phyloP scores from a whole-genome alignment of 2,888 invertebrate species.

The Tetranychus truncatus region DNA sequence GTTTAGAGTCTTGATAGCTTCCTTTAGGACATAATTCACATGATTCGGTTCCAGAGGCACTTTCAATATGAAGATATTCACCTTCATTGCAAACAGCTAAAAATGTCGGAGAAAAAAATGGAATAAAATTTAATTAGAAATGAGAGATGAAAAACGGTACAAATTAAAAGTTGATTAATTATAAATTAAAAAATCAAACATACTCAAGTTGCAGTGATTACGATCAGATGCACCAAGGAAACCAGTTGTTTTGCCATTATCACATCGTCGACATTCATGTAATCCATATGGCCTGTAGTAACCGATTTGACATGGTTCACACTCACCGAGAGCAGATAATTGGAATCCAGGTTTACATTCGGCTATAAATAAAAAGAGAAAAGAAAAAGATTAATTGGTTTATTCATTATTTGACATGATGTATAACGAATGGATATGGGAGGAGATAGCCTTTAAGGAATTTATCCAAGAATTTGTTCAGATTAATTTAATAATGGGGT shows the following conservation, averaged over 20 bases:
- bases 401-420: neutral
- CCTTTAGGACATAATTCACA: constrained; percentile 74
- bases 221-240: constrained; percentile 53
- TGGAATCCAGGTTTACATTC: constrained; percentile 48
- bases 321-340: constrained; percentile 54
- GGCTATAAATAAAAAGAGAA: constrained; percentile 36
- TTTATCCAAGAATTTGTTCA: neutral
- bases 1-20: constrained; percentile 69
- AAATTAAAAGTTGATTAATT: neutral
- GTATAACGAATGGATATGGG: neutral
- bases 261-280: constrained; percentile 61
- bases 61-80: constrained; percentile 57
- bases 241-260: constrained; percentile 71
- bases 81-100: constrained; percentile 39
- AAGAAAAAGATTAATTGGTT: neutral
- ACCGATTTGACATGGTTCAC: constrained; percentile 76
- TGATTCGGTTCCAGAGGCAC: neutral
- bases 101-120: constrained; percentile 21
- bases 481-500: neutral
- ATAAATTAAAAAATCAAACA: constrained; percentile 16
- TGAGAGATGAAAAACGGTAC: neutral
- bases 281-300: constrained; percentile 69
- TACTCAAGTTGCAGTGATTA: constrained; percentile 79
- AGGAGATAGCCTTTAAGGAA: neutral
- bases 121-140: constrained; percentile 10